Base-by-base conservation (phyloP, 1,140 invertebrate species). In the Drosophila fuyamai region DNA sequence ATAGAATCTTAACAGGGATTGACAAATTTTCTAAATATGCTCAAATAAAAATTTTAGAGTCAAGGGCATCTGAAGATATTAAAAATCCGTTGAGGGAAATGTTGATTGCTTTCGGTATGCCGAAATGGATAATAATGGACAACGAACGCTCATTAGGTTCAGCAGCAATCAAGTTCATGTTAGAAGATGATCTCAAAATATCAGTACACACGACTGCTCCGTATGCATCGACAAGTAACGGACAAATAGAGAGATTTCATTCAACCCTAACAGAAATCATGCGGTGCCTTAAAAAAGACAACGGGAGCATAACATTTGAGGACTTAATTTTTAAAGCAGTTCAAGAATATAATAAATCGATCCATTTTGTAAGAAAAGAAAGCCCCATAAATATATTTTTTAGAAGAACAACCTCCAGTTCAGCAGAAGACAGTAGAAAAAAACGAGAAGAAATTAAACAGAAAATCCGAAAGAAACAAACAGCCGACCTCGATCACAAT, bases 341-440 rank as follows among this genome's bases (percentile, higher is more conserved):
- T 12, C 40, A 43, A n/a, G 40, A 43, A 44, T 18, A 44, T 44
- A 44, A 44, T 44, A 16, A 44, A 44, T 44, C 41, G 14, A 44
- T 44, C 7, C 41, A 44, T 16, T 44, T 6, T n/a, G 14, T 16
- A 44, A 44, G 2, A 27, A 44, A 44, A 16, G 14, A 44, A 44
- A 44, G 14, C 14, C 14, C 14, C 9, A 44, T 44, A 44, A 9
- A 16, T 4, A 44, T 44, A 16, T 44, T 44, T 18, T 44, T 44
- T 9, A 44, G 14, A 44, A 18, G 9, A 8, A 44, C 41, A 16
- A 18, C 16, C 41, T 44, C 41, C 41, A 44, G 32, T 35, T 35
- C 14, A 44, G 16, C 4, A 18, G 14, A 44, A 44, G 41, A 16
- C 14, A 43, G 27, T 5, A 43, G 41, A 43, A 43, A 16, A 43